Percentiles rank a stretch among this genome's conserved stretches.
Evolutionary conservation across 2,797 vertebrate genomes (phyloP).

Genomic region (Poeciliopsis turneri): DNA sequence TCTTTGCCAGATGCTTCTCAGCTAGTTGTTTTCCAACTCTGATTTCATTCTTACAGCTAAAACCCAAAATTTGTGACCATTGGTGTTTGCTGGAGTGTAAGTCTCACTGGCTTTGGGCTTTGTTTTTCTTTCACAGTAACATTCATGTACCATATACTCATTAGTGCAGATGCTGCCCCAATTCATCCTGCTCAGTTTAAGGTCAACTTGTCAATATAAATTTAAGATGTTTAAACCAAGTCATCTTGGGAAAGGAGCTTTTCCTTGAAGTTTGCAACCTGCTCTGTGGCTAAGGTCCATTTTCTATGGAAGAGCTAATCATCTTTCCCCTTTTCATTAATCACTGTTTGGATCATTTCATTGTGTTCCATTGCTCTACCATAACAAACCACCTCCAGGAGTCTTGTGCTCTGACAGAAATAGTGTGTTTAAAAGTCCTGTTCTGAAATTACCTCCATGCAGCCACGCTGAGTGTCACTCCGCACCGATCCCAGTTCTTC

Average conservation of each 20-base stretch:
- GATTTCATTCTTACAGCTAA: background rate
- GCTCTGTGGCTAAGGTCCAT: background rate
- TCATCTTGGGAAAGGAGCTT: background rate
- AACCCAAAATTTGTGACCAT: background rate
- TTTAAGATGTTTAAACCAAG: background rate
- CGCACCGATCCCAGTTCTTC: conserved; percentile 51
- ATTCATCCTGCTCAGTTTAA: background rate
- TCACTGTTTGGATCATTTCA: background rate
- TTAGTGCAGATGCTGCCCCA: background rate
- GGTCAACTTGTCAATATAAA: background rate
- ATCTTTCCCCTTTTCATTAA: background rate
- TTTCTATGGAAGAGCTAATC: background rate
- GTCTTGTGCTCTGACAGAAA: background rate
- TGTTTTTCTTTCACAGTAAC: background rate
- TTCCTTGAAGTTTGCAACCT: background rate
- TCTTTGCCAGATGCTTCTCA: background rate
- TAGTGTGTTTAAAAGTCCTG: background rate
- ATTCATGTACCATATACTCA: background rate
- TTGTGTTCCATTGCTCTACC: background rate
- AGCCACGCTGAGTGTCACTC: conserved; percentile 24
- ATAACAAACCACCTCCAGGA: background rate
- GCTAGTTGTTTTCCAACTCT: background rate
- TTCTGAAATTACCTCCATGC: conserved; percentile 1
- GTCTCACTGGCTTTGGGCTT: background rate
- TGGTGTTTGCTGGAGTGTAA: background rate